Evolutionary conservation across 2,797 vertebrate genomes (phyloP), one percentile per base, ranked within the genome.

Genomic region (Kryptolebias ocellatus): DNA sequence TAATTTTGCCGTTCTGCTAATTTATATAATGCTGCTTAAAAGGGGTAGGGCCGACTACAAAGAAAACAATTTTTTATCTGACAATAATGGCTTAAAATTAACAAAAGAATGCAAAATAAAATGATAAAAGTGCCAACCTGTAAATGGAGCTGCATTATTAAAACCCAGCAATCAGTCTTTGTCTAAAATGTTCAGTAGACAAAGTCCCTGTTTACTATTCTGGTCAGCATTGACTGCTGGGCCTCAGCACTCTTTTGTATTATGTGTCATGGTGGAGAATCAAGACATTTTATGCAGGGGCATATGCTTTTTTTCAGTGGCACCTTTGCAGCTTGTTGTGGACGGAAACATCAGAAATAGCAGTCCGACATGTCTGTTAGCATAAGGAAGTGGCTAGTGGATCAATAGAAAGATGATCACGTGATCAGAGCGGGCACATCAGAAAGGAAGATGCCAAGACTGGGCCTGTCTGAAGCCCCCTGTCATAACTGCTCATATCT

Each of bases 381-480:
- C 86, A 92, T 67, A 74, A 85, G 90, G 84, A 93, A 90, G 91
- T 72, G 90, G 91, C 88, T 84, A 73, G 80, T 20, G 64, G 87
- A 94, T 94, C 93, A 82, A 94, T 94, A 83, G 37, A 72, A 67
- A 58, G 78, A 69, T 72, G 92, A 93, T 93, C 88, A 64, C 85
- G 83, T 92, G 92, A 92, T 82, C 72, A 67, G 51, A 55, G 53
- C 24, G 68, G 53, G 65, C 79, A 44, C 74, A 81, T 81, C 76
- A 72, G 60, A 68, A 84, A 75, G 60, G 57, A 88, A 70, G 83
- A 84, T 64, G 77, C 79, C 62, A 59, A 86, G 76, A 61, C 60
- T 17, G 83, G 82, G 79, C 79, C 78, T 83, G 78, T 89, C 73
- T 79, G 53, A 82, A 81, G 79, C 76, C 74, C 71, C 76, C 78